Base-by-base conservation (phyloP, 2,113 vertebrate species). In the Sapayoa aenigma region DNA sequence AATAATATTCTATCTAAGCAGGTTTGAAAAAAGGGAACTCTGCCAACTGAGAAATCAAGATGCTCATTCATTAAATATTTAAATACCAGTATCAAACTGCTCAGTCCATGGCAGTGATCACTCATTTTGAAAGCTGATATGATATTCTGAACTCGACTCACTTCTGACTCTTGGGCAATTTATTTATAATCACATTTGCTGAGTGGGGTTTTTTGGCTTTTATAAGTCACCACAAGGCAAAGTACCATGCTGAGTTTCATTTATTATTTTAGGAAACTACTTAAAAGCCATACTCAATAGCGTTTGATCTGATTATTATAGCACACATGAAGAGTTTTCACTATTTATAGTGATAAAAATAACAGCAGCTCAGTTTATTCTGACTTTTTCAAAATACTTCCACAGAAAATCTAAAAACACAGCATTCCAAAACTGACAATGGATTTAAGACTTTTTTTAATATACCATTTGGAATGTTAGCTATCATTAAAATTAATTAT, bases 151-250 rank as follows among this genome's bases (percentile, higher is more conserved):
- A 90, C 49, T 28, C 25, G 3, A 60, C 56, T 83, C 41, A 49
- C 28, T 12, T 53, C 28, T 74, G 42, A 55, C 23, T 68, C 49
- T 55, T 35, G 33, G 20, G 42, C 25, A 76, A 74, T 87, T 94
- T 42, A 89, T 92, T 97, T 87, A 91, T 62, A 96, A 96, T 79
- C 82, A 74, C 44, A 58, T 94, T 84, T 92, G 72, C 67, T 79
- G 68, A 96, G 62, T 65, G 20, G 31, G 9, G 5, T 9, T 2
- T 68, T 82, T 67, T 92, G 47, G 25, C 11, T 35, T 87, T 95
- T 97, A 95, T 81, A 97, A 95, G 78, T 96, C 89, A 95, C 60
- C 22, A 59, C 83, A 79, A 90, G 42, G 72, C 58, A 52, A 75
- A 93, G 55, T 30, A 89, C 66, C 62, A 92, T 19, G 66, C 84